These are phyloP conservation scores for Drosophila mojavensis DNA, from an alignment of 1,140 invertebrate species.

Conservation along the genomic window DNA sequence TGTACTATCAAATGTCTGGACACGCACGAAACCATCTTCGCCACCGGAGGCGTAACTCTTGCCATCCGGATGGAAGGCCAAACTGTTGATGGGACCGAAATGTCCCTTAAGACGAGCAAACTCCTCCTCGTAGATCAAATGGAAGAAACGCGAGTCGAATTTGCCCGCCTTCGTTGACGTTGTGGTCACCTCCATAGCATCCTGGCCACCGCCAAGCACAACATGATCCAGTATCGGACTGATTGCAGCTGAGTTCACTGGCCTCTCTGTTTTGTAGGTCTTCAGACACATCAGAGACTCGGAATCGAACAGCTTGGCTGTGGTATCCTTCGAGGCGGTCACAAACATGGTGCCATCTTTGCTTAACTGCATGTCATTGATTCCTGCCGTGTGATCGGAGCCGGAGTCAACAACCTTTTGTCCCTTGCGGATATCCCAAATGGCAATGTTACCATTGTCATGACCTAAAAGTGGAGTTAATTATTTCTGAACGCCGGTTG, in stretches of 20 bases:
- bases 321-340: slow-evolving; percentile 97
- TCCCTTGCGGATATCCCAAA: slow-evolving; percentile 96
- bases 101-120: slow-evolving; percentile 99
- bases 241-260: slow-evolving; percentile 98
- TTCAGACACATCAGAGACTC: slow-evolving; percentile 94
- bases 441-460: slow-evolving; percentile 95
- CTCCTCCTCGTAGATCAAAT: slow-evolving; percentile 99
- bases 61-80: slow-evolving; percentile 99
- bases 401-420: slow-evolving; percentile 90
- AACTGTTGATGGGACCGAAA: slow-evolving; percentile 99
- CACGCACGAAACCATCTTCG: slow-evolving; percentile 98
- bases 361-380: slow-evolving; percentile 98
- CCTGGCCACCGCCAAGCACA: slow-evolving; percentile 98
- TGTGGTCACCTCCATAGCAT: slow-evolving; percentile 99
- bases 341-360: slow-evolving; percentile 98
- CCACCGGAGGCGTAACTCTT: slow-evolving; percentile 98
- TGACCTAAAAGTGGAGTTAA: slow-evolving; percentile 86
- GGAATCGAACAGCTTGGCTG: slow-evolving; percentile 96
- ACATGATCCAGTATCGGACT: slow-evolving; percentile 98
- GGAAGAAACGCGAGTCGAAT: slow-evolving; percentile 99
- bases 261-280: slow-evolving; percentile 97
- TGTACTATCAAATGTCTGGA: slow-evolving; percentile 97
- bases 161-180: slow-evolving; percentile 97
- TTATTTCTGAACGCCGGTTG: background rate
- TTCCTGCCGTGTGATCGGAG: slow-evolving; percentile 92